Evolutionary conservation across 35 echinoderm and acorn worm species (phyloP).

Genomic region (Apostichopus parvimensis): DNA sequence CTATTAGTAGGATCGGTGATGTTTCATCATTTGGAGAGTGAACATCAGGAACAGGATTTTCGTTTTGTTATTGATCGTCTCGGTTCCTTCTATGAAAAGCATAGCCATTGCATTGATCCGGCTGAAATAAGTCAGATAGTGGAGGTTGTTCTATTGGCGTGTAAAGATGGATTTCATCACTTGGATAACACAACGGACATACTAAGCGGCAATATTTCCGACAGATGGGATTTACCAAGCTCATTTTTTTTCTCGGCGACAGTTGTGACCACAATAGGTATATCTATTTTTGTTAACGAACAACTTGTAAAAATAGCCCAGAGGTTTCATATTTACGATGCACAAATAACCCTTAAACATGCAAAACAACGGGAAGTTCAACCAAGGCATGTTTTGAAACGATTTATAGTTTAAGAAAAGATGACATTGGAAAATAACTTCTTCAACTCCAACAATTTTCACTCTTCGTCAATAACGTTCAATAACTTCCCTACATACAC

Average conservation of each 20-base stretch:
- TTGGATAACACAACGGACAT: neutral
- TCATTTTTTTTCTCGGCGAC: constrained; percentile 20
- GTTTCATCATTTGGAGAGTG: neutral
- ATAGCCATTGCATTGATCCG: neutral
- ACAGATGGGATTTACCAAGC: constrained; percentile 19
- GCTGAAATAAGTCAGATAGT: neutral
- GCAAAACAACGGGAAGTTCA: too few relatives aligned
- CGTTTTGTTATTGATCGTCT: neutral
- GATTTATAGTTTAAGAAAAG: too few relatives aligned
- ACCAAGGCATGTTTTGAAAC: too few relatives aligned
- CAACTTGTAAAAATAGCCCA: too few relatives aligned
- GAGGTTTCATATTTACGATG: too few relatives aligned
- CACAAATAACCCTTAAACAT: too few relatives aligned
- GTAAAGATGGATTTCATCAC: constrained; percentile 10
- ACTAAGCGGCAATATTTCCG: neutral
- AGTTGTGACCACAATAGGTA: constrained; percentile 27
- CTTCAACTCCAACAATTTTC: too few relatives aligned
- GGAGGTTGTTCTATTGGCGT: neutral
- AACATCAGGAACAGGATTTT: neutral
- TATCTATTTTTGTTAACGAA: too few relatives aligned
- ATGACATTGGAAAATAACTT: too few relatives aligned
- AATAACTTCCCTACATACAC: too few relatives aligned
- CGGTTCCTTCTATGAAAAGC: neutral
- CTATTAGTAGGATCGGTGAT: neutral
- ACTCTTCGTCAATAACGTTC: too few relatives aligned